These are phyloP conservation scores for Gallinago paraguaiae DNA, from an alignment of 2,113 vertebrate genomes.

Conservation along the genomic window DNA sequence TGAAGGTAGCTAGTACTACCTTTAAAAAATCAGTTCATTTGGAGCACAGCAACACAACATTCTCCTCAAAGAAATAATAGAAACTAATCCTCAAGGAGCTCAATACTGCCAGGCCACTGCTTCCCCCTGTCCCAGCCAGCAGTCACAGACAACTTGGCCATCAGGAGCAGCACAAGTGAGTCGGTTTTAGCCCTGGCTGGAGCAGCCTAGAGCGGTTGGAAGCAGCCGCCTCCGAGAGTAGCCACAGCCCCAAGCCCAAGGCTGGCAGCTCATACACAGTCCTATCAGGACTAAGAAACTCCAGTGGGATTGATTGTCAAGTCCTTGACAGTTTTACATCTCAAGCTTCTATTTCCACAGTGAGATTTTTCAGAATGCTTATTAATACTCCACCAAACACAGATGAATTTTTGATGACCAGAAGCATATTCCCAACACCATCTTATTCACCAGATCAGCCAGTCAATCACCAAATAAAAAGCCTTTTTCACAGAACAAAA, in stretches of 20 bases:
- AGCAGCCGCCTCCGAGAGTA: not conserved
- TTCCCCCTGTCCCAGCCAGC: not conserved
- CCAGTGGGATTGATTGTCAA: not conserved
- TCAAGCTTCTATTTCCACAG: not conserved
- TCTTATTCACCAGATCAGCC: not conserved
- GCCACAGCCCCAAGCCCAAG: too few species aligned
- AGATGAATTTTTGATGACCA: not conserved
- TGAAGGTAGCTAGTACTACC: not conserved
- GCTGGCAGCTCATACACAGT: not conserved
- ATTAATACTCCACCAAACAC: not conserved
- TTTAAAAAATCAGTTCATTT: not conserved
- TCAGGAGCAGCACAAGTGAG: fast-evolving
- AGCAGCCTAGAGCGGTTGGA: not conserved
- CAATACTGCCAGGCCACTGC: not conserved
- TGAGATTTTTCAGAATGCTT: not conserved
- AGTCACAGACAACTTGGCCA: fast-evolving
- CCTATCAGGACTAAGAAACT: not conserved
- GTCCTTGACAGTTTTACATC: not conserved
- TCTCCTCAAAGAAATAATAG: not conserved
- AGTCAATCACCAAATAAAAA: not conserved
- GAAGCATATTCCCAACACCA: not conserved
- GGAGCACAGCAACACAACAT: not conserved
- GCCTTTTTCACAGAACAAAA: not conserved
- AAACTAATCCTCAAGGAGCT: not conserved
- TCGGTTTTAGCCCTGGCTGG: fast-evolving